Base-by-base conservation (phyloP, 1,140 invertebrate species). In the Nephotettix cincticeps region DNA sequence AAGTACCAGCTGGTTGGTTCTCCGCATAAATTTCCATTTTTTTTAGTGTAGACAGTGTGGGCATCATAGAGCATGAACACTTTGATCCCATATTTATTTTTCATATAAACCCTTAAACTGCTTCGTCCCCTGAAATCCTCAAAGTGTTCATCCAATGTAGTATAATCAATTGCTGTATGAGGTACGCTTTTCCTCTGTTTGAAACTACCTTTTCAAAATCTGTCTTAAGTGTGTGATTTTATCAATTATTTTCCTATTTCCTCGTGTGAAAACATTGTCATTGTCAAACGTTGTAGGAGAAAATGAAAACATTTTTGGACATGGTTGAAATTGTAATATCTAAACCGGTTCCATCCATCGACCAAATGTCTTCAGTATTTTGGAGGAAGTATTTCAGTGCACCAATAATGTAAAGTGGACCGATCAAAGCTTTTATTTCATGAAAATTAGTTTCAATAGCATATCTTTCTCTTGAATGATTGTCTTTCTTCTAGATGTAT, bases 341-440 rank as follows among this genome's bases (percentile, higher is more conserved):
- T 47, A 81, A 74, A 14, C 81, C 83, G 72, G 74, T 81, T 28
- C 84, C 81, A 70, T 80, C 79, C 29, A 78, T 76, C 79, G 79
- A 82, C 79, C 77, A 81, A 66, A 85, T 77, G 72, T 86, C 83
- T 70, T 76, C 76, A 17, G 78, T 76, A 75, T 83, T 82, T 65
- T 81, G 78, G 79, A 81, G 80, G 68, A 78, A 81, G 28, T 80
- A 76, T 69, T 82, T 80, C 73, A 81, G 78, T 72, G 83, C 79
- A 1, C 84, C 83, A 72, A 80, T 78, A 32, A 83, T 76, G 75
- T 85, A 85, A 51, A 85, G 74, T 70, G 85, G 78, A 30, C 83
- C 84, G 74, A 86, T 80, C 32, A 85, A 72, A 67, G 80, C 81
- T 79, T 81, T 83, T 67, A 85, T 78, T 81, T 85, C 84, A 66